Evolutionary conservation across 2,797 vertebrate genomes (phyloP).

Genomic region (Propithecus deckenii): DNA sequence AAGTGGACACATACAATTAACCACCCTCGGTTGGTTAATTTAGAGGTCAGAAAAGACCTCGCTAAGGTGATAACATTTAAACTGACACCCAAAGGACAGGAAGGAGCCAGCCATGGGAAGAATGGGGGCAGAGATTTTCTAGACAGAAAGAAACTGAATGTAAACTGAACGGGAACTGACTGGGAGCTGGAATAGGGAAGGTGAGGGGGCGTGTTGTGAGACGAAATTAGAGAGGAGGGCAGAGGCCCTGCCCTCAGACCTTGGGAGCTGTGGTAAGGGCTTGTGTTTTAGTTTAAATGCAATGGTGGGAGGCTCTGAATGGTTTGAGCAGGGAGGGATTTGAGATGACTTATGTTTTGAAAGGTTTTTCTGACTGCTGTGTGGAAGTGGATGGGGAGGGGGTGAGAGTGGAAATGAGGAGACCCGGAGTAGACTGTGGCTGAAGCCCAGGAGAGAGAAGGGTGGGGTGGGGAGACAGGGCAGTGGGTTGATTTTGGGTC

Average conservation of each 20-base stretch:
- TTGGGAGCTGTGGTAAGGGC: neutral
- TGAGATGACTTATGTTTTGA: neutral
- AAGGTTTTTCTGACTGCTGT: neutral
- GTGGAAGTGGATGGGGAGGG: neutral
- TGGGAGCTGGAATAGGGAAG: neutral
- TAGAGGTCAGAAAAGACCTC: neutral
- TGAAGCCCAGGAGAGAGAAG: neutral
- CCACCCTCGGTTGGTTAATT: neutral
- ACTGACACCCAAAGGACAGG: neutral
- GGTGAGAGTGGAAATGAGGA: neutral
- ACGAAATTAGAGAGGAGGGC: neutral
- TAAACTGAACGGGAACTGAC: neutral
- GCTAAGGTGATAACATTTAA: neutral
- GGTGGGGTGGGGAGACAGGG: fast-evolving
- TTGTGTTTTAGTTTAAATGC: neutral
- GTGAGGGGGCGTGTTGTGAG: neutral
- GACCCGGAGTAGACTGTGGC: neutral
- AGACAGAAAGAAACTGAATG: neutral
- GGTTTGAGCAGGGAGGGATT: neutral
- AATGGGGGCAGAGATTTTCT: neutral
- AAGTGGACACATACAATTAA: neutral
- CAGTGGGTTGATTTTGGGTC: neutral
- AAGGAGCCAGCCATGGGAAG: neutral
- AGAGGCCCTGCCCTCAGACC: no score
- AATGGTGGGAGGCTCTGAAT: neutral